Conservation (phyloP, 1,140 invertebrate species). For the Leptinotarsa lineolata region DNA sequence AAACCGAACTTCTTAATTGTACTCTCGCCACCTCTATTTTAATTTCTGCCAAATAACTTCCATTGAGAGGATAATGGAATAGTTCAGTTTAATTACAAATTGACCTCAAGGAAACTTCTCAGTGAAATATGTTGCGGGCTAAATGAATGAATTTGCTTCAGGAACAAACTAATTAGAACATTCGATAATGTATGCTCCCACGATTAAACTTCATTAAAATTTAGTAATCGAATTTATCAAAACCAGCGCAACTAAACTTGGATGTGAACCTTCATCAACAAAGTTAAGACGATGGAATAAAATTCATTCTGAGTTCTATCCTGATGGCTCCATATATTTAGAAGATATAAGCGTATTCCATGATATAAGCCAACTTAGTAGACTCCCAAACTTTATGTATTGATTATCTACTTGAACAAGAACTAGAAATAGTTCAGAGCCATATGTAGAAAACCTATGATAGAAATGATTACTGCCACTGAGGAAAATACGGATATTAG, state of each 20-base stretch:
- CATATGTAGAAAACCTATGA: no score
- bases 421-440: no score
- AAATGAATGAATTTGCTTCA: not conserved
- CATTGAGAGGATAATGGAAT: not conserved
- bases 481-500: no score
- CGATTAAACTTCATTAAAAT: slow-evolving; percentile 19
- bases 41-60: no score
- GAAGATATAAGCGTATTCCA: no score
- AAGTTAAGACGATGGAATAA: slow-evolving; percentile 15
- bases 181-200: slow-evolving; percentile 5
- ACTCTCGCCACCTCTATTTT: not conserved
- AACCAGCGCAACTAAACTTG: not conserved
- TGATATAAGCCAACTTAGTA: no score
- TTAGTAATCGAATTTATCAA: slow-evolving; percentile 9
- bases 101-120: not conserved
- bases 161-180: not conserved
- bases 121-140: not conserved
- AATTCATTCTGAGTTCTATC: not conserved
- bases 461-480: no score
- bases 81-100: slow-evolving; percentile 3
- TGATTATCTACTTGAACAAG: no score
- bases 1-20: not conserved
- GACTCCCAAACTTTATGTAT: no score
- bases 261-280: slow-evolving; percentile 24
- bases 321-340: not conserved